Conservation (phyloP, 2,797 vertebrate species). For the Anguilla megastoma region DNA sequence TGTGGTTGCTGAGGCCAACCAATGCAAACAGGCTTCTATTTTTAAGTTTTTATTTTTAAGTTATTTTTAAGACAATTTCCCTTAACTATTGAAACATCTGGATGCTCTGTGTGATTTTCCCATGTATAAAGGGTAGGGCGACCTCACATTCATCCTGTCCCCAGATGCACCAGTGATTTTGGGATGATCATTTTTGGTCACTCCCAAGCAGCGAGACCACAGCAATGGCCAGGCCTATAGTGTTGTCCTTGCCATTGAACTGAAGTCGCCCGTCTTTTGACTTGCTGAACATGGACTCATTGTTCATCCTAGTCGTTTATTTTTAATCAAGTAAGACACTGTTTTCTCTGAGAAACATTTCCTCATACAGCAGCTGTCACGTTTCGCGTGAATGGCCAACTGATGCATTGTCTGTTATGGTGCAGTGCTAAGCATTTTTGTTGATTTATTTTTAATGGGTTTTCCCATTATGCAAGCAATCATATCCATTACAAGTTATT, state of each 20-base stretch:
- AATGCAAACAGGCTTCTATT: no score
- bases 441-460: conserved; percentile 75
- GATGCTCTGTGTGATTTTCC: background rate
- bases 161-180: background rate
- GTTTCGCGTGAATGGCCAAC: conserved; percentile 58
- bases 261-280: conserved; percentile 1
- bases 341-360: conserved; percentile 44
- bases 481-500: conserved; percentile 65
- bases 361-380: conserved; percentile 43
- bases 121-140: background rate
- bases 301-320: conserved; percentile 26
- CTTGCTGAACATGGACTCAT: conserved; percentile 17
- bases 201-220: background rate
- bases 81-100: background rate
- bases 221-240: background rate
- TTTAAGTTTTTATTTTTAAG: no score
- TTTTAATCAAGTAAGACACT: conserved; percentile 40
- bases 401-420: conserved; percentile 63
- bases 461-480: conserved; percentile 69
- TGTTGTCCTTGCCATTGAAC: background rate
- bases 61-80: background rate
- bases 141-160: background rate
- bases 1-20: no score
- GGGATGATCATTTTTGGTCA: background rate
- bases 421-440: conserved; percentile 62